These are phyloP conservation scores for Popillia japonica DNA, from an alignment of 1,140 invertebrate species.

Conservation along the genomic window DNA sequence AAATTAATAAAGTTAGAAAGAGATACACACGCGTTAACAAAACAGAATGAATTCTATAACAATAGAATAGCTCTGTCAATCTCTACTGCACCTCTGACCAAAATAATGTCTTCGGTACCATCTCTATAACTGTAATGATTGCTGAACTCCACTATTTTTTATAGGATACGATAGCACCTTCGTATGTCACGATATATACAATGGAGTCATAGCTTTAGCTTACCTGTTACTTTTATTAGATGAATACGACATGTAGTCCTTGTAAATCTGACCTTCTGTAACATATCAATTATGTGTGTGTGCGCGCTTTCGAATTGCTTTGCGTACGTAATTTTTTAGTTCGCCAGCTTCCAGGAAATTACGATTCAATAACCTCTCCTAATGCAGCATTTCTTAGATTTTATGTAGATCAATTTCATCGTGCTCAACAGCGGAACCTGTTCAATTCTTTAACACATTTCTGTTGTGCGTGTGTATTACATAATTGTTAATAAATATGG, in stretches of 20 bases:
- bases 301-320: slow-evolving; percentile 11
- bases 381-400: slow-evolving; percentile 25
- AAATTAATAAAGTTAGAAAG: no score
- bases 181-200: no score
- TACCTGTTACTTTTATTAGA: slow-evolving; percentile 30
- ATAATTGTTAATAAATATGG: neutral
- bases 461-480: neutral
- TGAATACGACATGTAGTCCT: slow-evolving; percentile 15
- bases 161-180: no score
- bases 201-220: no score
- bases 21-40: no score
- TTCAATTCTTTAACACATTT: neutral
- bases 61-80: no score
- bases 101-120: no score
- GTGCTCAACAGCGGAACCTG: neutral
- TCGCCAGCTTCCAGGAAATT: slow-evolving; percentile 25
- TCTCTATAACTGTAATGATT: no score
- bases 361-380: slow-evolving; percentile 28
- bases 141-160: no score
- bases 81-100: no score
- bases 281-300: slow-evolving; percentile 11
- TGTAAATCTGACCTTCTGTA: slow-evolving; percentile 20
- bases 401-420: slow-evolving; percentile 19
- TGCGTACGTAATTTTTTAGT: neutral
- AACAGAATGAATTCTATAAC: no score